Evolutionary conservation across 2,888 invertebrate genomes (phyloP).

Genomic region (Lepidocyrtinus sp.): DNA sequence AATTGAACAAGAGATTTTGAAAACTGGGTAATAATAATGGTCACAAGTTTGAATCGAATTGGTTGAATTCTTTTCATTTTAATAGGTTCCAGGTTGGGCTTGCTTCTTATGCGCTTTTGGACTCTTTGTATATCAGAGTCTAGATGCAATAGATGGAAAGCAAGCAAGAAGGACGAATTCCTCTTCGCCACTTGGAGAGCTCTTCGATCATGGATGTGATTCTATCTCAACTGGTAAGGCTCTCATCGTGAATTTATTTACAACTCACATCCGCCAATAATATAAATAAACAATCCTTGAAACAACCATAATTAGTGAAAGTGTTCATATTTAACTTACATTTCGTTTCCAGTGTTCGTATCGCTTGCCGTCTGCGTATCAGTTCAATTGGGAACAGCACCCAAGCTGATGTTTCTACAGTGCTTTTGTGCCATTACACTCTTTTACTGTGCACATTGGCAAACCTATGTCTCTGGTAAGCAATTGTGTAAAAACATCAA

Average conservation of each 20-base stretch:
- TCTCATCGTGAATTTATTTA: too few relatives aligned
- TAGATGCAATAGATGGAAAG: constrained; percentile 98
- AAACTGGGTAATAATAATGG: too few relatives aligned
- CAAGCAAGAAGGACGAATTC: constrained; percentile 96
- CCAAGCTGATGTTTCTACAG: constrained; percentile 95
- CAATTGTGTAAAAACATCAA: constrained; percentile 11
- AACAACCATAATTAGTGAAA: neutral
- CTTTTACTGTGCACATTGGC: constrained; percentile 99
- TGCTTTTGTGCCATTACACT: constrained; percentile 95
- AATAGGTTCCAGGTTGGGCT: constrained; percentile 90
- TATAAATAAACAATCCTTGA: neutral
- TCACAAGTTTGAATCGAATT: neutral
- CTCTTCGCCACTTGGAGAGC: constrained; percentile 95
- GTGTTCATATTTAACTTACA: neutral
- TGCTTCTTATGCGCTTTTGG: constrained; percentile 93
- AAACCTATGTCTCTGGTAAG: constrained; percentile 95
- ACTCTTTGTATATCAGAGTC: constrained; percentile 93
- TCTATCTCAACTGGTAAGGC: constrained; percentile 90
- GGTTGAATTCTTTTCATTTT: constrained; percentile 17
- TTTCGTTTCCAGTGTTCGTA: constrained; percentile 82
- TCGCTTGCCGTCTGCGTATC: constrained; percentile 96
- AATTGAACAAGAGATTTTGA: constrained; percentile 59
- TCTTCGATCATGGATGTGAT: constrained; percentile 99
- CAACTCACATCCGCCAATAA: too few relatives aligned
- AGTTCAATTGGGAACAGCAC: constrained; percentile 91